Evolutionary conservation across 2,113 vertebrate genomes (phyloP).

Genomic region (Cyprinus carpio): DNA sequence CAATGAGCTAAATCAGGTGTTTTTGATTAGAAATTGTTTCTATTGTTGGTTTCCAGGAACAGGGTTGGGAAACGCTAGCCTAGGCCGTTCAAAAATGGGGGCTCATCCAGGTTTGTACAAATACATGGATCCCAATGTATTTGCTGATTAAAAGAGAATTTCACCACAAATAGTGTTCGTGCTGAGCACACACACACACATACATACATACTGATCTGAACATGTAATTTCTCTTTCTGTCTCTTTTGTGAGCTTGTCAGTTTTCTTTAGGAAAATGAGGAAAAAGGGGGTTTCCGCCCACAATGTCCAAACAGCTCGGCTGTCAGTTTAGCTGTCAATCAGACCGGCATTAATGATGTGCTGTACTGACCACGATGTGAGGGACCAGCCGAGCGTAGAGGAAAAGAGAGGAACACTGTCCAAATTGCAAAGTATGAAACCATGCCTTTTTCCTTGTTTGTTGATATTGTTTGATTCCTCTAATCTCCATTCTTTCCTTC

Average conservation of each 20-base stretch:
- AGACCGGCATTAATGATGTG: conserved; percentile 42
- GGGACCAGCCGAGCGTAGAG: conserved; percentile 4
- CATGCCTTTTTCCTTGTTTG: not conserved
- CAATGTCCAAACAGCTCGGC: conserved; percentile 27
- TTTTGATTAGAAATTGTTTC: not conserved
- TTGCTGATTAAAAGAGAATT: not conserved
- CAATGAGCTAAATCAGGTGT: not conserved
- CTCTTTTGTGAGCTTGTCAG: not conserved
- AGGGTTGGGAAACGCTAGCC: not conserved
- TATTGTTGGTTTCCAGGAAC: not conserved
- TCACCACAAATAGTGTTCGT: not conserved
- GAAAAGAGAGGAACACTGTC: conserved; percentile 16
- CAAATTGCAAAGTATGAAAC: conserved; percentile 15
- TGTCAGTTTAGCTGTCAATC: conserved; percentile 51
- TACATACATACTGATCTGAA: not conserved
- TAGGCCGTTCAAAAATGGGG: not conserved
- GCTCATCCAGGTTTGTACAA: too few species aligned
- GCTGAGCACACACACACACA: conserved; percentile 28
- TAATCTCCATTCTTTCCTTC: not conserved
- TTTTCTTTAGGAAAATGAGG: conserved; percentile 1
- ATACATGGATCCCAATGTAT: too few species aligned
- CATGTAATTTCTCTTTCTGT: conserved; percentile 3
- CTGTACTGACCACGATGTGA: conserved; percentile 28
- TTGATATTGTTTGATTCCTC: not conserved
- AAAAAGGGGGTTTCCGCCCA: conserved; percentile 31